Percentiles rank a stretch among this genome's conserved stretches.
These are phyloP conservation scores for Nesidiocoris tenuis DNA, from an alignment of 2,888 invertebrate genomes.

Conservation along the genomic window DNA sequence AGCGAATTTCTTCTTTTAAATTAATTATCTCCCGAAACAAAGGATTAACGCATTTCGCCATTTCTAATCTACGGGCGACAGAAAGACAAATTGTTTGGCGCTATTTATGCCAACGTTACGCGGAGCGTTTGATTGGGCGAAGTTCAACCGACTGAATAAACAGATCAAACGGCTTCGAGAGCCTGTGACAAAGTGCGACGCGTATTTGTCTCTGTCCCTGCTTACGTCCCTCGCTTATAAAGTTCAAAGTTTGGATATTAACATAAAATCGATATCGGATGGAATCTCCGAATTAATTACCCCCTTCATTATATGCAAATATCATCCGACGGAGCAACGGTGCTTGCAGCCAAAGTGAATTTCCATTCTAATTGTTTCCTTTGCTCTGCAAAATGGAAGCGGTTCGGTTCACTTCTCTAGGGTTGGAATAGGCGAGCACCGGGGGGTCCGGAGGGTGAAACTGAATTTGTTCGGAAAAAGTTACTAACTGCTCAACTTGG, in stretches of 20 bases:
- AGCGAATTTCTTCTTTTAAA: too few species aligned
- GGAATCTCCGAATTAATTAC: constrained; percentile 25
- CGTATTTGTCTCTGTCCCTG: background rate
- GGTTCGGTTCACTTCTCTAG: background rate
- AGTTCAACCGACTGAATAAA: too few species aligned
- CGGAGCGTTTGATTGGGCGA: too few species aligned
- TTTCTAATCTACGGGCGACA: too few species aligned
- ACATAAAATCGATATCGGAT: constrained; percentile 23
- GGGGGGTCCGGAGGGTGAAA: background rate
- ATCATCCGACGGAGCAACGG: constrained; percentile 6
- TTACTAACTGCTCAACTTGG: constrained; percentile 16
- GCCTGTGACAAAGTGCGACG: background rate
- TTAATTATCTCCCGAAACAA: too few species aligned
- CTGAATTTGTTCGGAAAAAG: constrained; percentile 13
- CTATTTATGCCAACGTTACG: too few species aligned
- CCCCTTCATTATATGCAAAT: constrained; percentile 26
- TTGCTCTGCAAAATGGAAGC: background rate
- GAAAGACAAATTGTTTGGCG: too few species aligned
- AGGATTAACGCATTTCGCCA: too few species aligned
- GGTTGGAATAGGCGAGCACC: background rate
- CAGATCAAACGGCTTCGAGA: background rate
- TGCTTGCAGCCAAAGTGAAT: constrained; percentile 2
- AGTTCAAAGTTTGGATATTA: constrained; percentile 2
- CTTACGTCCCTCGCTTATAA: too few species aligned
- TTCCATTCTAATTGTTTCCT: constrained; percentile 33